Base-by-base conservation (phyloP, 2,113 vertebrate genomes). In the Capra hircus region DNA sequence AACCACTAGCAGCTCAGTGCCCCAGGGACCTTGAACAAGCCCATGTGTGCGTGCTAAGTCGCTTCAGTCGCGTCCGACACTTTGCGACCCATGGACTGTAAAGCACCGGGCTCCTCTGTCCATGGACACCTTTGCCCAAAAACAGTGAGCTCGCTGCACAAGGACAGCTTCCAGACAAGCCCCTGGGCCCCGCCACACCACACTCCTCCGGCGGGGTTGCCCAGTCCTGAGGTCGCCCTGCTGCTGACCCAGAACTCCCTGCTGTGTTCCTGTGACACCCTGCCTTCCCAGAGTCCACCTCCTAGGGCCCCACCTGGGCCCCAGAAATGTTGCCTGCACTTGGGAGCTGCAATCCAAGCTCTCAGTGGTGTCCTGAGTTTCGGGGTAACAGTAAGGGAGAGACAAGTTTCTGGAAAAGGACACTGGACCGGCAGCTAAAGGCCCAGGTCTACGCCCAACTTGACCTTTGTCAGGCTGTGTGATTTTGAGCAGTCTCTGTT, bases 31-130 rank as follows among this genome's bases (percentile, higher is more conserved):
- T 30, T 13, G 62, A 43, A 21, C 43, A 5, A 21, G 59, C 57
- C 36, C 2, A 0, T 13, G 21, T 0, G 0, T 40, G 36, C 2
- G 0, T 12, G 71, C 71, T 25, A 43, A 12, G n/a, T 74, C 5
- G 2, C 36, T 43, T 74, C 71, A 40, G 67, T 7, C 5, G 0
- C 0, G 2, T 74, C 71, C 0, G 11, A 74, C 36, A 25, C 36
- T 64, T 64, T 74, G 36, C 3, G 0, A 43, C 71, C 36, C 71
- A 25, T 13, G 71, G 67, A 25, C 11, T 25, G 36, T 13, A 40
- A 36, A 74, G 36, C 36, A 3, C 67, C 0, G 0, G 36, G 71
- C 21, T 36, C n/a, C n/a, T 71, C 9, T 71, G n/a, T 21, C 17
- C 64, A 23, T 21, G n/a, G n/a, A 30, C 12, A 33, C 13, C 19